Conservation (phyloP, 2,888 invertebrate species). For the Galerucella calmariensis region DNA sequence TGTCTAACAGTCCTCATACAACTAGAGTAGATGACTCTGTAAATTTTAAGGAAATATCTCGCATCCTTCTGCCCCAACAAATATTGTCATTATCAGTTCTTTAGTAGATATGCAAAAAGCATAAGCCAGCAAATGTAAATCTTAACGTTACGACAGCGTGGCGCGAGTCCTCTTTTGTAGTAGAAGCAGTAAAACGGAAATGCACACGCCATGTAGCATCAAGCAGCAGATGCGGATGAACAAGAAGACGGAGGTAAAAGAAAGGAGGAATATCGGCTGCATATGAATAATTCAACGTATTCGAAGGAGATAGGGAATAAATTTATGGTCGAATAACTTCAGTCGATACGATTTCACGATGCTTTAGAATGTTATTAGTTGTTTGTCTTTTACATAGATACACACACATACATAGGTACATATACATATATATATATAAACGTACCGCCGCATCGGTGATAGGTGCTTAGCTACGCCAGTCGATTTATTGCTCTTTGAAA, state of each 20-base stretch:
- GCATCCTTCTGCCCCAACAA: too few species aligned
- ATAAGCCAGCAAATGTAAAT: too few species aligned
- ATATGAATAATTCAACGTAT: constrained; percentile 37
- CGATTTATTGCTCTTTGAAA: constrained; percentile 23
- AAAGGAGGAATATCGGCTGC: constrained; percentile 17
- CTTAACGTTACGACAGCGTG: not conserved
- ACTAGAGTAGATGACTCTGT: too few species aligned
- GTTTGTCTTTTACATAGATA: constrained; percentile 32
- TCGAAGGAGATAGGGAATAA: constrained; percentile 27
- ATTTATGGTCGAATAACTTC: constrained; percentile 31
- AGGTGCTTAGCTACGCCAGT: constrained; percentile 7
- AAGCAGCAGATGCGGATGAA: constrained; percentile 6
- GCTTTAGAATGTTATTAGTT: constrained; percentile 33
- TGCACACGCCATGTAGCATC: constrained; percentile 10
- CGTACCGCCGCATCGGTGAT: not conserved
- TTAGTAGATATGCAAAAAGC: too few species aligned
- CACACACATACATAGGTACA: not conserved
- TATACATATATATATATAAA: not conserved
- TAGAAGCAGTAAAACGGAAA: not conserved
- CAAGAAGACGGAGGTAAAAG: constrained; percentile 17
- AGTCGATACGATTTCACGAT: constrained; percentile 33
- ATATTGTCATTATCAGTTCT: too few species aligned
- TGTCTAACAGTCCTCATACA: too few species aligned
- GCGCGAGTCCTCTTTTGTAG: not conserved
- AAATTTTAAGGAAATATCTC: too few species aligned